phyloP scores from a whole-genome alignment of 2,888 invertebrate genomes.

The Cartodere bifasciata region DNA sequence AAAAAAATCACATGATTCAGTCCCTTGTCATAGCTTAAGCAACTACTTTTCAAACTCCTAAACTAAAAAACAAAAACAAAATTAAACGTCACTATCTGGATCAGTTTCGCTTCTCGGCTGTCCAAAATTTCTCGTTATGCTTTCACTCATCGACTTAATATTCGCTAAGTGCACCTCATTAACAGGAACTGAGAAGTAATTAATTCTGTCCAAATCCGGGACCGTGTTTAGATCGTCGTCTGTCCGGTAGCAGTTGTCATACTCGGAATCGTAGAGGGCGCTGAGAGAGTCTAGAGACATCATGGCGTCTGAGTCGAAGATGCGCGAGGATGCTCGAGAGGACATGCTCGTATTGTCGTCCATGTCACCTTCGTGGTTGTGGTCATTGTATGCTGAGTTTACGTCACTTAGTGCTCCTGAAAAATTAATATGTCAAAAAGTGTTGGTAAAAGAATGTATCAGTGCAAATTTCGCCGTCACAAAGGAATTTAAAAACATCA shows the following conservation, averaged over 20 bases:
- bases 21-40: background rate
- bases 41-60: background rate
- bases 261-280: constrained; percentile 69
- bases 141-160: constrained; percentile 63
- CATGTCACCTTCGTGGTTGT: constrained; percentile 40
- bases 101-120: constrained; percentile 54
- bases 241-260: constrained; percentile 49
- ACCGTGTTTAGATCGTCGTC: constrained; percentile 36
- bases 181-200: constrained; percentile 35
- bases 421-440: constrained; percentile 12
- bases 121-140: constrained; percentile 64
- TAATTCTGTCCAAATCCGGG: constrained; percentile 34
- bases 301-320: constrained; percentile 65
- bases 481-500: no score
- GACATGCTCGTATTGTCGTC: constrained; percentile 66
- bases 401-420: constrained; percentile 70
- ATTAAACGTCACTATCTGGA: constrained; percentile 52
- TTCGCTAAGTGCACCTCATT: constrained; percentile 55
- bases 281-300: constrained; percentile 69
- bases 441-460: no score
- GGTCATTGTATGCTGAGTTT: constrained; percentile 65
- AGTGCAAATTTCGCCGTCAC: no score
- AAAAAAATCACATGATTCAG: no score
- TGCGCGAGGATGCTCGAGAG: constrained; percentile 69
- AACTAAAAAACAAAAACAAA: constrained; percentile 1